phyloP scores from a whole-genome alignment of 1,140 invertebrate genomes.

The Aphaenogaster ashmeadi region DNA sequence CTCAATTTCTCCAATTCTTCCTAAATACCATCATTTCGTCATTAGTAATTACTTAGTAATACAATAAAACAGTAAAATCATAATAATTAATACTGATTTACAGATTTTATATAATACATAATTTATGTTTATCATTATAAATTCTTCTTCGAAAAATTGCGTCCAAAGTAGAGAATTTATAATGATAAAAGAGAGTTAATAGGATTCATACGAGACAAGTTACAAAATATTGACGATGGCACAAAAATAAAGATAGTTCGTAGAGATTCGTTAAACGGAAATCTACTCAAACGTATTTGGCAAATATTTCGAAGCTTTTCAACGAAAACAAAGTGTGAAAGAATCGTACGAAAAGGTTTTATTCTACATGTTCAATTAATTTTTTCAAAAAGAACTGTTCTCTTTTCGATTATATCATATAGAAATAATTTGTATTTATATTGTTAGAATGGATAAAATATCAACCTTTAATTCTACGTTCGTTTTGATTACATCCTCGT shows the following conservation, averaged over 20 bases:
- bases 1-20: conserved; percentile 93
- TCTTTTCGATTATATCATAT: background rate
- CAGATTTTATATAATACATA: conserved; percentile 4
- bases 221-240: background rate
- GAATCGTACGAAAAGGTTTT: background rate
- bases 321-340: background rate
- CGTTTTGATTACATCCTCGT: conserved; percentile 90
- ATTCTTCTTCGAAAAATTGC: background rate
- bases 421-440: conserved; percentile 6
- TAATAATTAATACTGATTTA: conserved; percentile 17
- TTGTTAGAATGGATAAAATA: background rate
- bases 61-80: background rate
- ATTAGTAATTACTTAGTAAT: background rate
- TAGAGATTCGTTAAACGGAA: background rate
- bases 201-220: background rate
- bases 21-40: conserved; percentile 83
- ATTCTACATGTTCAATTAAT: background rate
- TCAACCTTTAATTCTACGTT: conserved; percentile 93
- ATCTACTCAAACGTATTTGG: background rate
- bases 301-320: background rate
- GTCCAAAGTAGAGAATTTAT: background rate
- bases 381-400: background rate
- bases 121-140: conserved; percentile 5
- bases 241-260: conserved; percentile 21
- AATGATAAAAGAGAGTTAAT: background rate